phyloP scores from a whole-genome alignment of 2,888 invertebrate genomes.

The Spodoptera picta region DNA sequence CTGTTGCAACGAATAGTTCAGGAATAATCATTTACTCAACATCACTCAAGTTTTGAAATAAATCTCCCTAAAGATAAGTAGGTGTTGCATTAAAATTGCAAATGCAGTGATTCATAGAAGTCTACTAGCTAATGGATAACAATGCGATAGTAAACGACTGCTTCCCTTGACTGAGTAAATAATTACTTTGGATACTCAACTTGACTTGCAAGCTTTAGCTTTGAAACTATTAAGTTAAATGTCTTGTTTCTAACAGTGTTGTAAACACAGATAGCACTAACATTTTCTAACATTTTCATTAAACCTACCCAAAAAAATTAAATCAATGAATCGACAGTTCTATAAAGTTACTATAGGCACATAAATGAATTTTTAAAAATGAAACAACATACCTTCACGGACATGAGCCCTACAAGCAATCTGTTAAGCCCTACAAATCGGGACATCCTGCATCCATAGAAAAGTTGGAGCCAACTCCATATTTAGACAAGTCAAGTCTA shows the following conservation, averaged over 20 bases:
- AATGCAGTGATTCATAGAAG: constrained; percentile 44
- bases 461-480: constrained; percentile 22
- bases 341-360: too few relatives aligned
- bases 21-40: neutral
- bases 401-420: constrained; percentile 9
- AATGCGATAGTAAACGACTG: constrained; percentile 22
- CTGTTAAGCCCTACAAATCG: constrained; percentile 33
- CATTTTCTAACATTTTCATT: too few relatives aligned
- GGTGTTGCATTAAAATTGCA: constrained; percentile 40
- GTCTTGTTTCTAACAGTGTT: too few relatives aligned
- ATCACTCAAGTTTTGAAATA: constrained; percentile 7
- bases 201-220: constrained; percentile 14
- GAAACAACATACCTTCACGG: constrained; percentile 6
- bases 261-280: too few relatives aligned
- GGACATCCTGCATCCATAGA: constrained; percentile 34
- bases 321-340: too few relatives aligned
- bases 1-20: neutral
- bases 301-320: too few relatives aligned
- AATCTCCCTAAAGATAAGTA: constrained; percentile 19
- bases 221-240: too few relatives aligned
- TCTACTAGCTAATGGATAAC: constrained; percentile 24
- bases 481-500: constrained; percentile 21
- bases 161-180: constrained; percentile 10
- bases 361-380: neutral
- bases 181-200: constrained; percentile 11